Evolutionary conservation across 2,888 invertebrate genomes (phyloP), one percentile per base, ranked within the genome.

Genomic region (Stenodema calcarata): DNA sequence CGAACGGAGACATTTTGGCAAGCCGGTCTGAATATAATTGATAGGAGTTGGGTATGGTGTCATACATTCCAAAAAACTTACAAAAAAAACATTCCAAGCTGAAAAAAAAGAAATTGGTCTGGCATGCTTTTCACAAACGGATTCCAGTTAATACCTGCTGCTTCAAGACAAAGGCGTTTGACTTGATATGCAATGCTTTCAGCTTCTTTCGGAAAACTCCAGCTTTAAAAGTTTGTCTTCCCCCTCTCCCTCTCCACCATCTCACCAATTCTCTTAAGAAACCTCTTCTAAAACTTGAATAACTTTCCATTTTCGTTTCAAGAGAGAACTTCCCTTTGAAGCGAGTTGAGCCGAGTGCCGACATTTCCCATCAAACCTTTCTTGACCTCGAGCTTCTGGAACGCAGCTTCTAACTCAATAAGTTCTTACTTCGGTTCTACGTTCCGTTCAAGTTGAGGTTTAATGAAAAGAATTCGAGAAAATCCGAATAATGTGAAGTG

Each of bases 351-450:
- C 44, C 78, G 27, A 27, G 18, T 42, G 44, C 78, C 78, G 41
- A 78, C 78, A 44, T 44, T 78, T 78, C 78, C 44, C 78, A 78
- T 78, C 78, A 78, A 78, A 78, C 78, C 78, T 78, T 78, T 78
- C 44, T 78, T 78, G 78, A 78, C 78, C 78, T 78, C 41, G 41
- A n/a, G 78, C 78, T 78, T 27, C 44, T 44, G 78, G 78, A 78
- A 44, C 27, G 78, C 27, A 41, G 78, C 35, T 42, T 27, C 78
- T 78, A 78, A 78, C 78, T 78, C 78, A 78, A 78, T 78, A 78
- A 78, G 44, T 44, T 44, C 76, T 23, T 78, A 14, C 78, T 78
- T 44, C 44, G 23, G 73, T 35, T 73, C 44, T 1, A 18, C 27
- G 41, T 44, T 78, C 78, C 44, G 44, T 18, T 23, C 44, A 44